These are phyloP conservation scores for Peromyscus eremicus DNA, from an alignment of 2,797 vertebrate genomes.

Conservation along the genomic window DNA sequence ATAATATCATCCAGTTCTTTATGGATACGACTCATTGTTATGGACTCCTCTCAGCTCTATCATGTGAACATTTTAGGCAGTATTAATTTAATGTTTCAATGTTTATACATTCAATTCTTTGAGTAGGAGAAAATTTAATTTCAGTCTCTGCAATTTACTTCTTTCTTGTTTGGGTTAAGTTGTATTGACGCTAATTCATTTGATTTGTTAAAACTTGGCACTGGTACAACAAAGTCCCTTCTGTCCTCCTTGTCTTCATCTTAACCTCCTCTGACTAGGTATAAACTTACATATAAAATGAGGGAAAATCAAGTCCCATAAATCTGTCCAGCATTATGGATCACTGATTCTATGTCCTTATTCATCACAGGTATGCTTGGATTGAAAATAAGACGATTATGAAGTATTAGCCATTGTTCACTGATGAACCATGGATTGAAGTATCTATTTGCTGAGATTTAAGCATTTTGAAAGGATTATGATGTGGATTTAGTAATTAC, in stretches of 20 bases:
- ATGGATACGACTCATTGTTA: neutral
- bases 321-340: conserved; percentile 57
- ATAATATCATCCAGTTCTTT: neutral
- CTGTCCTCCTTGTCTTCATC: neutral
- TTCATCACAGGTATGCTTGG: conserved; percentile 58
- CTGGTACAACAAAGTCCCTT: neutral
- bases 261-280: neutral
- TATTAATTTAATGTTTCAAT: neutral
- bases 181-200: conserved; percentile 38
- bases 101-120: conserved; percentile 8
- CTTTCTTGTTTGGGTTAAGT: neutral
- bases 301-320: neutral
- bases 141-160: neutral
- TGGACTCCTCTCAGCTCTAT: neutral
- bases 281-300: conserved; percentile 22
- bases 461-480: conserved; percentile 63
- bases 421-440: conserved; percentile 64
- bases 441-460: conserved; percentile 63
- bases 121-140: conserved; percentile 7
- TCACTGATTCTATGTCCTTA: conserved; percentile 69
- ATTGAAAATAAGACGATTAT: conserved; percentile 75
- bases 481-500: conserved; percentile 51
- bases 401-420: conserved; percentile 71
- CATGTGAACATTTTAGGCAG: neutral
- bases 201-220: conserved; percentile 15